phyloP scores from a whole-genome alignment of 2,797 vertebrate species.

The Kryptopterus vitreolus region DNA sequence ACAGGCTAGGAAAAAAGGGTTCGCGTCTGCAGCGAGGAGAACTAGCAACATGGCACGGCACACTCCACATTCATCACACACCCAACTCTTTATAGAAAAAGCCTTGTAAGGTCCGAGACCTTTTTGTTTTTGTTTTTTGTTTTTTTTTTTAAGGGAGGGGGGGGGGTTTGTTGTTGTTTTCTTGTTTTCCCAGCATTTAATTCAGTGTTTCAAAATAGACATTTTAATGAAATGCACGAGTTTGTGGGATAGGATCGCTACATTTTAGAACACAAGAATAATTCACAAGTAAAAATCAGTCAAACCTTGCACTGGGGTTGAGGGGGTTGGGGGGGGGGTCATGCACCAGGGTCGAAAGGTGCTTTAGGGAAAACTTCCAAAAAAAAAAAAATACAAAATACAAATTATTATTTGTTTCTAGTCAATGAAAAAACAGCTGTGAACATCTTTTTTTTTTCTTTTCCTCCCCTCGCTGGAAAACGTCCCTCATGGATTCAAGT shows the following conservation, averaged over 20 bases:
- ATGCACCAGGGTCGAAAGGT: conserved; percentile 51
- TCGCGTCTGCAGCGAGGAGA: conserved; percentile 59
- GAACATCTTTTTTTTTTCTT: not conserved
- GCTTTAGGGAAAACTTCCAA: conserved; percentile 39
- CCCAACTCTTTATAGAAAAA: conserved; percentile 50
- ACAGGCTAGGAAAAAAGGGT: conserved; percentile 38
- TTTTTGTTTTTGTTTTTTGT: conserved; percentile 25
- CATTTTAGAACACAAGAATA: conserved; percentile 26
- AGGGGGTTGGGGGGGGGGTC: conserved; percentile 48
- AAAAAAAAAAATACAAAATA: not conserved
- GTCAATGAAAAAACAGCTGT: not conserved
- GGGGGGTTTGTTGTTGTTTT: too few species aligned
- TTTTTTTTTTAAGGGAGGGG: too few species aligned
- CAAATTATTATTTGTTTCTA: conserved; percentile 46
- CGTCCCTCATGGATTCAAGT: not conserved
- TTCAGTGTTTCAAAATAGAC: conserved; percentile 1
- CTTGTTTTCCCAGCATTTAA: not conserved
- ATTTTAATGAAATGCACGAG: not conserved
- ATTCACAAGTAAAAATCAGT: not conserved
- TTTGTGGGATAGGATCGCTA: not conserved
- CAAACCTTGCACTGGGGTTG: not conserved
- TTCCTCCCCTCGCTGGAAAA: not conserved
- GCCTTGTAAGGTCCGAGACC: conserved; percentile 46
- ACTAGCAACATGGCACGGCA: conserved; percentile 46
- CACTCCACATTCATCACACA: conserved; percentile 48